Percentiles rank a stretch among this genome's conserved stretches.
phyloP scores from a whole-genome alignment of 2,888 invertebrate species.

The Xestia xanthographa region DNA sequence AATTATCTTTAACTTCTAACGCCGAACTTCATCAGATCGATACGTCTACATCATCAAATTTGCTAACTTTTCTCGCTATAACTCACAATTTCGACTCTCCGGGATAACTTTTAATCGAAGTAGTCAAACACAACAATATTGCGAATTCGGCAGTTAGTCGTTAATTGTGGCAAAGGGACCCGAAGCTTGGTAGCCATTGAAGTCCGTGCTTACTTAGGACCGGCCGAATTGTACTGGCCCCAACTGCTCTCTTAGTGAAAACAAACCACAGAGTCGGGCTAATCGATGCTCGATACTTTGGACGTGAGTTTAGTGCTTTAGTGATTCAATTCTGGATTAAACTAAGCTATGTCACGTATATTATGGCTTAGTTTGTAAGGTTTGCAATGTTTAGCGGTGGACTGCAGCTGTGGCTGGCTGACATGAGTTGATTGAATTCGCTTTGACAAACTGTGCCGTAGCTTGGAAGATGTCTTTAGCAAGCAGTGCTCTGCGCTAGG shows the following conservation, averaged over 20 bases:
- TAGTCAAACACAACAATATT: constrained; percentile 70
- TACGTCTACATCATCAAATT: constrained; percentile 56
- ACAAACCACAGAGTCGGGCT: constrained; percentile 52
- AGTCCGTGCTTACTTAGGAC: constrained; percentile 71
- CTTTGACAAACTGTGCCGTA: neutral
- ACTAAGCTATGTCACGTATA: neutral
- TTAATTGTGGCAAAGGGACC: constrained; percentile 62
- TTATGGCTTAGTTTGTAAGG: neutral
- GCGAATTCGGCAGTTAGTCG: constrained; percentile 67
- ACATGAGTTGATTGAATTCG: neutral
- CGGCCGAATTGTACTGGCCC: constrained; percentile 46
- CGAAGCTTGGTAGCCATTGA: constrained; percentile 42
- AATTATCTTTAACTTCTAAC: constrained; percentile 42
- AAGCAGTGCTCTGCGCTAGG: neutral
- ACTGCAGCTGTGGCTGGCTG: neutral
- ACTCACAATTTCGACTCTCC: constrained; percentile 56
- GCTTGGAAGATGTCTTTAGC: neutral
- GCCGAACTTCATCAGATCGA: constrained; percentile 46
- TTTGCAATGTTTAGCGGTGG: neutral
- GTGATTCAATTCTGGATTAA: constrained; percentile 6
- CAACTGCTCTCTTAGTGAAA: constrained; percentile 63
- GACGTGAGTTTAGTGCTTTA: constrained; percentile 14
- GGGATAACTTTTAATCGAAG: constrained; percentile 66
- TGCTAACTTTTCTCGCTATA: constrained; percentile 52
- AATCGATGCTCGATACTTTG: constrained; percentile 46